These are phyloP conservation scores for Candidula unifasciata DNA, from an alignment of 2,888 invertebrate genomes.

Conservation along the genomic window DNA sequence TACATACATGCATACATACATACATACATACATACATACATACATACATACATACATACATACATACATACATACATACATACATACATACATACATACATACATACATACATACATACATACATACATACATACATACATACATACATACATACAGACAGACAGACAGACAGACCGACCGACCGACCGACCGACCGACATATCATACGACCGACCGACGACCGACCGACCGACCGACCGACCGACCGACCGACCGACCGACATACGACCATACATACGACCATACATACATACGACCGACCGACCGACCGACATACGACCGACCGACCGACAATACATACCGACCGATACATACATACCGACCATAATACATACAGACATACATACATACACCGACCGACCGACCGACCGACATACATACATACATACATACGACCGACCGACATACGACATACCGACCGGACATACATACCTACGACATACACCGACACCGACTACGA, in stretches of 20 bases:
- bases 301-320: background rate
- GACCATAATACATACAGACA: background rate
- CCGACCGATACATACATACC: background rate
- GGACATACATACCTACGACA: constrained; percentile 40
- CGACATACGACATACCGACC: background rate
- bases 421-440: background rate
- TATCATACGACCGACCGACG: background rate
- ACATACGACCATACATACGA: background rate
- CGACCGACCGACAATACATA: background rate
- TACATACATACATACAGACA: background rate
- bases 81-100: background rate
- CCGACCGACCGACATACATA: background rate
- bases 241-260: background rate
- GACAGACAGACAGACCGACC: background rate
- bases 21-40: too few species aligned
- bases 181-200: background rate
- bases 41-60: too few species aligned
- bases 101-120: background rate
- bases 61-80: background rate
- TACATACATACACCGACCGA: too few species aligned
- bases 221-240: too few species aligned
- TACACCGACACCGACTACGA: background rate
- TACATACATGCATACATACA: too few species aligned
- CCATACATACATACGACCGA: background rate
- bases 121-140: background rate